Percentiles rank a stretch among this genome's conserved stretches.
Evolutionary conservation across 1,140 invertebrate genomes (phyloP).

Genomic region (Myzus persicae): DNA sequence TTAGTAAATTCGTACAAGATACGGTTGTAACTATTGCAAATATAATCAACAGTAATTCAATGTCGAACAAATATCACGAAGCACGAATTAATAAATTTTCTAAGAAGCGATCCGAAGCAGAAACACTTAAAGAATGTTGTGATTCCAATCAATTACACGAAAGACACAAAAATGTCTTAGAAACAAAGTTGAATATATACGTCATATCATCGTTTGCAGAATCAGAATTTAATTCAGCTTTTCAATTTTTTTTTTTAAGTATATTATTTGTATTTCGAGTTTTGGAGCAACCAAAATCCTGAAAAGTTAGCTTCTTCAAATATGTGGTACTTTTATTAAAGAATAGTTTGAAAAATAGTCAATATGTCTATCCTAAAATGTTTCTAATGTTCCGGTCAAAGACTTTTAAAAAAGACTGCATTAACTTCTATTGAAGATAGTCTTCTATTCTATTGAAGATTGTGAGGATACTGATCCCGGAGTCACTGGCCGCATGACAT

Average conservation of each 20-base stretch:
- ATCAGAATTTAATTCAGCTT: not conserved
- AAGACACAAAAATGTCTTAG: constrained; percentile 16
- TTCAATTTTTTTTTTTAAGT: constrained; percentile 45
- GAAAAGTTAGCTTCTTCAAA: constrained; percentile 39
- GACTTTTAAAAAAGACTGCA: not conserved
- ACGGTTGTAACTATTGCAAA: constrained; percentile 30
- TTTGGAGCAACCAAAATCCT: constrained; percentile 26
- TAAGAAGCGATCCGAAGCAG: constrained; percentile 28
- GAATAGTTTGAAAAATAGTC: not conserved
- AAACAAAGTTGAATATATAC: not conserved
- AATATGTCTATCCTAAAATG: not conserved
- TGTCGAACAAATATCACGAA: not conserved
- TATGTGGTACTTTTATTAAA: not conserved
- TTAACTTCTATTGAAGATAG: constrained; percentile 32
- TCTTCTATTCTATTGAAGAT: too few species aligned
- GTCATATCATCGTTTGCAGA: not conserved
- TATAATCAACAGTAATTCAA: constrained; percentile 26
- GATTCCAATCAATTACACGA: constrained; percentile 3
- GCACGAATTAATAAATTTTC: not conserved
- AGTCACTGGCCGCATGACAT: constrained; percentile 9
- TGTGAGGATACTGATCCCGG: not conserved
- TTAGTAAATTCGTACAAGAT: constrained; percentile 17
- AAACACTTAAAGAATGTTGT: constrained; percentile 43
- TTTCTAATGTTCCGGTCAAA: not conserved
- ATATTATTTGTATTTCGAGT: constrained; percentile 27